Conservation (phyloP, 2,113 vertebrate species). For the Formicarius rufipectus region DNA sequence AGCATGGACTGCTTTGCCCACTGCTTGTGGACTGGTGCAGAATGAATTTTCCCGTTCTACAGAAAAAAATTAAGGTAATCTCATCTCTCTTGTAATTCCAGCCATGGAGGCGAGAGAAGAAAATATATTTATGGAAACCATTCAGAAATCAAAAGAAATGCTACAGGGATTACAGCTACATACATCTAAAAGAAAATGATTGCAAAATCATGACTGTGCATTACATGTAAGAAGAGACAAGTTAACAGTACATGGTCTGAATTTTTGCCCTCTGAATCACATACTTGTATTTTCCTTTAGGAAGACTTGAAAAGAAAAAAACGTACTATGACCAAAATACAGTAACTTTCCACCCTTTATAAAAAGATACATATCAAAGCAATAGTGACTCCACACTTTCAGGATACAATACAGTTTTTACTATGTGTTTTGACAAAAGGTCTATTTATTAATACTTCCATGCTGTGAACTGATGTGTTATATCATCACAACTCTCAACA, state of each 20-base stretch:
- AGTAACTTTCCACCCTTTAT: background rate
- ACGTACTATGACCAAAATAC: background rate
- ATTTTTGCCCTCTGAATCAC: background rate
- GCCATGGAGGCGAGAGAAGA: background rate
- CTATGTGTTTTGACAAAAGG: background rate
- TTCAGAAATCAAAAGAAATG: background rate
- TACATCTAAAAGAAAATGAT: background rate
- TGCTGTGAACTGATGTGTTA: background rate
- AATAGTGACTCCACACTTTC: background rate
- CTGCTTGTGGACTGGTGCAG: background rate
- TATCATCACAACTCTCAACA: background rate
- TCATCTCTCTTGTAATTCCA: background rate
- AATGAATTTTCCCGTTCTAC: background rate
- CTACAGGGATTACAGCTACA: background rate
- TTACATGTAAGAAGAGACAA: background rate
- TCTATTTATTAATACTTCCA: constrained; percentile 7
- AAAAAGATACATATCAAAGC: background rate
- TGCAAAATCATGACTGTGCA: background rate
- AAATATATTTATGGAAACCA: background rate
- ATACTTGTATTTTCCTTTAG: background rate
- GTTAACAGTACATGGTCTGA: background rate
- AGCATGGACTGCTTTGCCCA: too few relatives aligned
- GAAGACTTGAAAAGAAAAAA: background rate
- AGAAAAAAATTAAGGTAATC: background rate
- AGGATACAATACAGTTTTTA: background rate